These are phyloP conservation scores for Centruroides sculpturatus DNA, from an alignment of 1,140 invertebrate species.

Conservation along the genomic window DNA sequence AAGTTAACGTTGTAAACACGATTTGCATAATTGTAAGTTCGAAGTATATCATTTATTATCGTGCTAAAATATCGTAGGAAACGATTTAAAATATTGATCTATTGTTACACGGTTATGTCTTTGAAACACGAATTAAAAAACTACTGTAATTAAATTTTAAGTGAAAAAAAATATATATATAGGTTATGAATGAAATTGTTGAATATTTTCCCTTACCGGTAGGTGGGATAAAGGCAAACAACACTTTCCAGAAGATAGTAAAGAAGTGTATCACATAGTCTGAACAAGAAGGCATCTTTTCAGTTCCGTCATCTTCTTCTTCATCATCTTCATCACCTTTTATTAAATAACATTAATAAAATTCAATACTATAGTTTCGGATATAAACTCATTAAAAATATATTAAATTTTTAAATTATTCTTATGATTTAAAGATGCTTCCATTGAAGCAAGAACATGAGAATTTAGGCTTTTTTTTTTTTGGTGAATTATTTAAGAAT, in stretches of 20 bases:
- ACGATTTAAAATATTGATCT: no score
- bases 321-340: constrained; percentile 27
- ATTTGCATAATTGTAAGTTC: no score
- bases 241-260: constrained; percentile 93
- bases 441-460: no score
- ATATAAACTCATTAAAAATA: background rate
- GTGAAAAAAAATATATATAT: background rate
- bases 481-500: no score
- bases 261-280: constrained; percentile 95
- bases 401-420: no score
- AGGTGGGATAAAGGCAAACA: constrained; percentile 94
- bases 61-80: no score
- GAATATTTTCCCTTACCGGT: constrained; percentile 52
- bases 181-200: background rate
- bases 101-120: no score
- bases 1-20: no score
- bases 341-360: background rate
- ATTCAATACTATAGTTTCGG: background rate
- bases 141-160: background rate
- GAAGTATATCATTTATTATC: no score
- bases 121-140: no score
- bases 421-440: background rate
- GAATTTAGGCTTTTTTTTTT: no score
- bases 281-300: constrained; percentile 38
- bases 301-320: constrained; percentile 45